Conservation (phyloP, 2,797 vertebrate species). For the Neosilurus hyrtlii region DNA sequence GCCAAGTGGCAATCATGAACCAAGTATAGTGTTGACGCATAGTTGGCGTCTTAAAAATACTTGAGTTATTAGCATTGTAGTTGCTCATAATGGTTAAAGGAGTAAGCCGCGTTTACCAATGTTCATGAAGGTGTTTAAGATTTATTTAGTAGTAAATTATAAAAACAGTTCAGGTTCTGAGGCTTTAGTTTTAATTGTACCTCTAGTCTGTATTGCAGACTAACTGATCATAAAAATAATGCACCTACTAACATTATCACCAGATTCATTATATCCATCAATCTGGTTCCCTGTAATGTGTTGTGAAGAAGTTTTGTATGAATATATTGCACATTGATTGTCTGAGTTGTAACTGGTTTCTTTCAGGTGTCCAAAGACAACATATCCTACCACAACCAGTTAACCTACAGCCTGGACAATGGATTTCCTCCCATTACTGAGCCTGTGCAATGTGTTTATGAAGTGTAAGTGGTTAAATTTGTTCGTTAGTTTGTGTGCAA, state of each 20-base stretch:
- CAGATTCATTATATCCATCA: not conserved
- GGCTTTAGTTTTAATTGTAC: not conserved
- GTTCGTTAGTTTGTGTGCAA: too few relatives aligned
- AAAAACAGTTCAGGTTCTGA: not conserved
- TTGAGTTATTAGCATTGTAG: not conserved
- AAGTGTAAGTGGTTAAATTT: conserved; percentile 17
- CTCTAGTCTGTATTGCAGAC: not conserved
- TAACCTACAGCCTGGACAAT: conserved; percentile 28
- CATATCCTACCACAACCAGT: conserved; percentile 30
- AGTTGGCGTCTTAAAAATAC: not conserved
- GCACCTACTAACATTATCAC: not conserved
- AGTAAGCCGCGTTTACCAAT: not conserved
- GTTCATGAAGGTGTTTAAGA: not conserved
- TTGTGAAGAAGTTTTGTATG: not conserved
- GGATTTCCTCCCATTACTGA: not conserved
- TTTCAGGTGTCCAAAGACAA: conserved; percentile 30
- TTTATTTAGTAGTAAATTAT: too few relatives aligned
- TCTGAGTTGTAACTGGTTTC: not conserved
- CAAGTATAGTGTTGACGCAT: too few relatives aligned
- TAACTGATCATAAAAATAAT: not conserved
- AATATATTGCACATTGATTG: not conserved
- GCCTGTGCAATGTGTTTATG: conserved; percentile 33
- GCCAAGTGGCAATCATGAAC: not conserved
- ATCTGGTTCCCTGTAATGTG: not conserved
- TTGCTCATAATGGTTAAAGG: not conserved